Evolutionary conservation across 2,113 vertebrate genomes (phyloP).

Genomic region (Hiodon tergisus): DNA sequence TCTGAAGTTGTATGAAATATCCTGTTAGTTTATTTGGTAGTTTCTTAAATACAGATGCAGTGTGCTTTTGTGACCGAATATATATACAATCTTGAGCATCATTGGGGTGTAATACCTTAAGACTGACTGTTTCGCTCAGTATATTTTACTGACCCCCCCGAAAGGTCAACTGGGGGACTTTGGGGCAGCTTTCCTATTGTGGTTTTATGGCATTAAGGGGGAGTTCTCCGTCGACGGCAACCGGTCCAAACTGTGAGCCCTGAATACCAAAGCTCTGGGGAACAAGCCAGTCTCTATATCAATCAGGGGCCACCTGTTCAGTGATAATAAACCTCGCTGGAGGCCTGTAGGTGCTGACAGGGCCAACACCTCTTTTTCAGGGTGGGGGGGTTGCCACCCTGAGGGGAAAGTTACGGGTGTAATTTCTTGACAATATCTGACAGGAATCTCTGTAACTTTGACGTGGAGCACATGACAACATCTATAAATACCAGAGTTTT

Average conservation of each 20-base stretch:
- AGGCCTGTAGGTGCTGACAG: slow-evolving; percentile 1
- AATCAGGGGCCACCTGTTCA: slow-evolving; percentile 62
- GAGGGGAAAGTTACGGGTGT: slow-evolving; percentile 38
- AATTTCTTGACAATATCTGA: slow-evolving; percentile 15
- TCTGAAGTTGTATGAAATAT: no score
- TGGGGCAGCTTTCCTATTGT: neutral
- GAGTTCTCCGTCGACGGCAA: slow-evolving; percentile 40
- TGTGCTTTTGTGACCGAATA: no score
- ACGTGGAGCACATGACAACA: neutral
- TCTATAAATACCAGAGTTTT: slow-evolving; percentile 19
- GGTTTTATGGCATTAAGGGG: slow-evolving; percentile 26
- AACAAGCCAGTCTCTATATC: slow-evolving; percentile 41
- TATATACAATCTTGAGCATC: neutral
- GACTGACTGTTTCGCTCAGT: neutral
- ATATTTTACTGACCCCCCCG: neutral
- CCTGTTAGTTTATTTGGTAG: no score
- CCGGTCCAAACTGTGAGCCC: slow-evolving; percentile 26
- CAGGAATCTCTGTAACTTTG: slow-evolving; percentile 14
- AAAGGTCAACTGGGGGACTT: slow-evolving; percentile 21
- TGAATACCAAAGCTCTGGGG: neutral
- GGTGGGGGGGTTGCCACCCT: slow-evolving; percentile 23
- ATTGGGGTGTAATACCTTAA: neutral
- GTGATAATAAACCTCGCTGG: slow-evolving; percentile 64
- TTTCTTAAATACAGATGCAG: no score
- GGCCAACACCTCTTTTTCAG: slow-evolving; percentile 37